Base-by-base conservation (phyloP, 2,797 vertebrate genomes). In the Falco naumanni region DNA sequence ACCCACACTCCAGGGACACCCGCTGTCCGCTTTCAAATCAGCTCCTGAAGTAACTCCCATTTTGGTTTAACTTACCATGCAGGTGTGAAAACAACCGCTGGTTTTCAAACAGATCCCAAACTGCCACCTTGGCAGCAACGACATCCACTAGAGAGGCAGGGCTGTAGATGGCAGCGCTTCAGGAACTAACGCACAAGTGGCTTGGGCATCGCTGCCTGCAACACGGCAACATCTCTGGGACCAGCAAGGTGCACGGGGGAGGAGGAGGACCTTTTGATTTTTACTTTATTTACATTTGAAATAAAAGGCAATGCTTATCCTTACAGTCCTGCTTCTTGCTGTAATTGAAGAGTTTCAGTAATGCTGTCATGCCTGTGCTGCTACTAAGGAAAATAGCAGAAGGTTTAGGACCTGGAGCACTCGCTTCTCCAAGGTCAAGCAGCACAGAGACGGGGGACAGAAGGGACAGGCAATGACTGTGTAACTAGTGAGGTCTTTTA, bases 401-500 rank as follows among this genome's bases (percentile, higher is more conserved):
- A 86, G 14, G 14, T 59, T 68, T 66, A 90, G 59, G 31, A 26
- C 79, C 19, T 59, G 43, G 20, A 79, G 11, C 7, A 18, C 37
- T 72, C 3, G 0, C 16, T n/a, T 78, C 33, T 24, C 48, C 56
- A 47, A 68, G 26, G 26, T 9, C 2, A 1, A 82, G 18, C 29
- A 57, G 33, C 25, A 17, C 14, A 53, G 28, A 29, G 20, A 80
- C 41, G 8, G 11, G 19, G 22, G 16, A 10, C 29, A 56, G 31
- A 53, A 79, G 17, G 53, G 19, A 66, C 39, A 61, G 48, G 19
- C 19, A 33, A 56, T 29, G 53, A 18, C 51, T 34, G 9, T 89
- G 77, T 88, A 84, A 78, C 54, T 59, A 78, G 25, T 69, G 77
- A 31, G 33, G 12, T 93, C 66, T 92, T 75, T 37, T 47, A 88